Conservation (phyloP, 2,797 vertebrate species). For the Alosa sapidissima region DNA sequence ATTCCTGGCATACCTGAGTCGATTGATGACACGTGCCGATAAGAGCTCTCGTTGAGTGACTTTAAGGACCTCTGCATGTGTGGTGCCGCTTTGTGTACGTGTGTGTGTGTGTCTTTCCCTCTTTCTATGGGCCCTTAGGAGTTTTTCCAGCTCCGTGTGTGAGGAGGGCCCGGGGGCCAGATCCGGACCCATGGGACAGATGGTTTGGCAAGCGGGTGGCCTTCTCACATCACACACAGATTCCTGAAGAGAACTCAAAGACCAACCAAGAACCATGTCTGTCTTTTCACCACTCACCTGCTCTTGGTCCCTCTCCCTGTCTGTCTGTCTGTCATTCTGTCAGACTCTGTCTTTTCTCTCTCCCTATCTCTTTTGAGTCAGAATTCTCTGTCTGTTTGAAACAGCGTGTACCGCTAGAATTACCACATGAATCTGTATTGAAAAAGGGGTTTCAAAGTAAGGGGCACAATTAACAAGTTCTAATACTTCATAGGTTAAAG, state of each 20-base stretch:
- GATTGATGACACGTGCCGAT: constrained; percentile 54
- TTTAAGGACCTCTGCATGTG: constrained; percentile 47
- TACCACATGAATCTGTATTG: neutral
- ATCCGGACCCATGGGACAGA: neutral
- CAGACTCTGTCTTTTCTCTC: neutral
- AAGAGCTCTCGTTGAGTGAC: constrained; percentile 51
- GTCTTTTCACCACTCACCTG: neutral
- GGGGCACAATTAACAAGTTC: neutral
- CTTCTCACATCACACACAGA: neutral
- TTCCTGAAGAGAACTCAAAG: neutral
- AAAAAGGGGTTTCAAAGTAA: neutral
- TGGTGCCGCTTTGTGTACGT: neutral
- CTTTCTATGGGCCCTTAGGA: neutral
- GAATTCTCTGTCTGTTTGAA: too few relatives aligned
- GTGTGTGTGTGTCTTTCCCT: neutral
- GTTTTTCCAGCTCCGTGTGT: constrained; percentile 21
- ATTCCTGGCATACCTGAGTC: constrained; percentile 58
- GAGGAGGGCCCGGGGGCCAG: neutral
- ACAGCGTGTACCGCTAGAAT: neutral
- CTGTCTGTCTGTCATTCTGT: neutral
- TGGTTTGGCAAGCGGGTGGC: neutral
- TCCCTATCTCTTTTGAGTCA: neutral
- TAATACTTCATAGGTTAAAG: neutral
- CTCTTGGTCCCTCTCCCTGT: neutral
- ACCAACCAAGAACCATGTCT: neutral